phyloP scores from a whole-genome alignment of 2,797 vertebrate species.

The Podarcis siculus region DNA sequence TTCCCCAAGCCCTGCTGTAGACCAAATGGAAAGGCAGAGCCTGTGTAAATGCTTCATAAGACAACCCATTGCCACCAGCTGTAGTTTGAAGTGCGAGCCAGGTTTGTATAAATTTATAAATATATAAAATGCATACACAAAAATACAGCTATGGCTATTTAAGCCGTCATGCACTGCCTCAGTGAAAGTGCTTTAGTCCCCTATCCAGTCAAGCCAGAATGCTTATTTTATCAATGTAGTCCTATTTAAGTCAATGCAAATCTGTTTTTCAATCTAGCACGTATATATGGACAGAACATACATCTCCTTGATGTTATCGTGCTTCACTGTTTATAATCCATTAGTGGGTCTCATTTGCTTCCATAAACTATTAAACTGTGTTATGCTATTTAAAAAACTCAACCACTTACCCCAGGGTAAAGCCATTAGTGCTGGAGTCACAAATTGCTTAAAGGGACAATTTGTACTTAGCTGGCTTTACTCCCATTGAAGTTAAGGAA shows the following conservation, averaged over 20 bases:
- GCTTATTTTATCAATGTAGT: background rate
- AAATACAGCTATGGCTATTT: background rate
- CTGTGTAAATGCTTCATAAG: no score
- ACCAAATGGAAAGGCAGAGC: no score
- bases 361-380: slow-evolving; percentile 13
- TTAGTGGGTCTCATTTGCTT: slow-evolving; percentile 8
- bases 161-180: background rate
- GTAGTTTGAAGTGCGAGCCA: background rate
- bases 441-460: background rate
- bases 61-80: no score
- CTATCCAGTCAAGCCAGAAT: background rate
- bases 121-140: background rate
- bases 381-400: slow-evolving; percentile 19
- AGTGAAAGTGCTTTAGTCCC: background rate
- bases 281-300: background rate
- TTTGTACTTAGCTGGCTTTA: background rate
- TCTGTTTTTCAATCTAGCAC: background rate
- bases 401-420: background rate
- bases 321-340: background rate
- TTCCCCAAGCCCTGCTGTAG: no score
- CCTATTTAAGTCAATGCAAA: background rate
- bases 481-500: background rate
- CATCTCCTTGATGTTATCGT: slow-evolving; percentile 3
- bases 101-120: background rate
- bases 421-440: slow-evolving; percentile 1